A percentile compares a stretch with the other conserved stretches of the same genome.
These are phyloP conservation scores for Gyps fulvus DNA, from an alignment of 2,113 vertebrate genomes.

Conservation along the genomic window DNA sequence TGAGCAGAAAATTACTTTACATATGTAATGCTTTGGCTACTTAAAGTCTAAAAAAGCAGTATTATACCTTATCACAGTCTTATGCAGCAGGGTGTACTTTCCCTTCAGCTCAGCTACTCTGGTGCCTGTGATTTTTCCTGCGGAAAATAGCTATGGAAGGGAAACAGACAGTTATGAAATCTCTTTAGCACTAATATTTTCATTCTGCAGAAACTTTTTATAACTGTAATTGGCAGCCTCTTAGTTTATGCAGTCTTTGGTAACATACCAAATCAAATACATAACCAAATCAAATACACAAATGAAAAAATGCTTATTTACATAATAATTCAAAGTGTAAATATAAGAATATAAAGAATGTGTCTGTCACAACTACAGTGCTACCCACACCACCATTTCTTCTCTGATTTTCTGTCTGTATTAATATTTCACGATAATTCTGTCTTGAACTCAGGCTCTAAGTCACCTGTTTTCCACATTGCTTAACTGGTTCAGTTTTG, in stretches of 20 bases:
- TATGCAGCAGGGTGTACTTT: constrained; percentile 77
- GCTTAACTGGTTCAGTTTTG: neutral
- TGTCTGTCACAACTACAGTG: neutral
- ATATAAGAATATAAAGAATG: neutral
- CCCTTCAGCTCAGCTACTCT: constrained; percentile 79
- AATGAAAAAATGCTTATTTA: neutral
- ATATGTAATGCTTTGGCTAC: neutral
- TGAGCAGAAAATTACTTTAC: neutral
- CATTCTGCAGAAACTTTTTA: neutral
- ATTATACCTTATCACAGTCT: constrained; percentile 81
- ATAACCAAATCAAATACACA: neutral
- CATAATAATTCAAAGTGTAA: neutral
- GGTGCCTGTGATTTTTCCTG: constrained; percentile 79
- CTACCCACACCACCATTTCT: neutral
- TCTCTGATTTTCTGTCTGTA: neutral
- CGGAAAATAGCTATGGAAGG: constrained; percentile 76
- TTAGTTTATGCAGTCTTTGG: neutral
- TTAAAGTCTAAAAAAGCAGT: neutral
- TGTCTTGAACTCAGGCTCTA: neutral
- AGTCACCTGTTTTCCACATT: neutral
- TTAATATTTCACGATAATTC: neutral
- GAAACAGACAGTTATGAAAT: constrained; percentile 20
- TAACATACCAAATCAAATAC: neutral
- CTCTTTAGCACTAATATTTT: neutral
- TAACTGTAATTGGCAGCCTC: neutral